phyloP scores from a whole-genome alignment of 1,140 invertebrate genomes.

The Lineus longissimus region DNA sequence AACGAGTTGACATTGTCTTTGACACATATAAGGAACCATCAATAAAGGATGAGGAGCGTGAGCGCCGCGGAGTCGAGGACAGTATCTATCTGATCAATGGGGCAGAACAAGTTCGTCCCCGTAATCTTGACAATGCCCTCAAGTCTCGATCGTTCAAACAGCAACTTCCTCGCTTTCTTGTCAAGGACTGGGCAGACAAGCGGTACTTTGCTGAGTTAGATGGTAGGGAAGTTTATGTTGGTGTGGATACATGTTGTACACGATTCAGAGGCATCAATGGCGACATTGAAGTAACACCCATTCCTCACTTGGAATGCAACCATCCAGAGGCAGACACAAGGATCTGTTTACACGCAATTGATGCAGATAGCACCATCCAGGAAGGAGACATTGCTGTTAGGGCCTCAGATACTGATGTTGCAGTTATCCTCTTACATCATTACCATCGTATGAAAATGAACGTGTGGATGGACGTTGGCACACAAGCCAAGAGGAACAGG shows the following conservation, averaged over 20 bases:
- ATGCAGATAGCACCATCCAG: not conserved
- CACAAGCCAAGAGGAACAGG: constrained; percentile 5
- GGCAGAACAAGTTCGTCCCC: not conserved
- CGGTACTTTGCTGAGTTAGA: not conserved
- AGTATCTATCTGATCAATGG: not conserved
- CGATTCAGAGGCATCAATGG: not conserved
- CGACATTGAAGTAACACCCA: not conserved
- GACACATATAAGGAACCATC: constrained; percentile 7
- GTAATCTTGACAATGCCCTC: constrained; percentile 7
- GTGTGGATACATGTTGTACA: not conserved
- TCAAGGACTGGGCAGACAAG: constrained; percentile 2
- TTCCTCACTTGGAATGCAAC: not conserved
- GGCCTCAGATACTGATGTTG: not conserved
- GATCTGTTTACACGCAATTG: constrained; percentile 1
- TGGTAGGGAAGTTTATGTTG: constrained; percentile 7
- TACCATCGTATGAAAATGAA: not conserved
- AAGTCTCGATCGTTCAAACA: constrained; percentile 12
- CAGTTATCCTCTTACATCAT: not conserved
- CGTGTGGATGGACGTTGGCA: constrained; percentile 16
- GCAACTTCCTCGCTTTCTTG: constrained; percentile 8
- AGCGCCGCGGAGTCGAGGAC: not conserved
- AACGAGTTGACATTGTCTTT: not conserved
- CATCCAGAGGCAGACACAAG: constrained; percentile 16
- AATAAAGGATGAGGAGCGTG: constrained; percentile 12
- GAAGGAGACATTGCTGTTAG: not conserved